Evolutionary conservation across 92 coral and sea anemone species (phyloP), one percentile per base, ranked within the genome.

Genomic region (Epizoanthus scotinus): DNA sequence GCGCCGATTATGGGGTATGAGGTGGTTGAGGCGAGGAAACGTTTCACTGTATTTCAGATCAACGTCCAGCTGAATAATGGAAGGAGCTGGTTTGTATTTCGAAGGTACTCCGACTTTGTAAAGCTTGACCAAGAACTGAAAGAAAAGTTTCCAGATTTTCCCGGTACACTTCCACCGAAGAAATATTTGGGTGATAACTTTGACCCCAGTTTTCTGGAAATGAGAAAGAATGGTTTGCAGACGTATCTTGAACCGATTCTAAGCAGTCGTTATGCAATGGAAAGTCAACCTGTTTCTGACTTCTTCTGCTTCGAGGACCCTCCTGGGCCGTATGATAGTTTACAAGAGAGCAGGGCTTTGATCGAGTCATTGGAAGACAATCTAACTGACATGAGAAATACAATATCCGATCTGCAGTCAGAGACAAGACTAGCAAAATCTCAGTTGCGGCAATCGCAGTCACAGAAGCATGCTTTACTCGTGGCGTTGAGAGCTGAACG

Each of bases 1-100:
- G 94, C 98, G 7, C 96, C 98, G 22, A 93, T 96, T 8, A 91
- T 91, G 14, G 98, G 98, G 2, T 92, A 93, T 73, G 99, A 96
- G 66, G 90, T 96, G 18, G 95, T 89, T 14, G 95, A 91, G 63
- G 93, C 99, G 3, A 85, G 99, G 49, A 93, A 91, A 56, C 88
- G 99, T 6, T 94, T 93, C 61, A 96, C 99, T 6, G 98, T 96
- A 10, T 96, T 87, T 58, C 91, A 96, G 84, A 91, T 96, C 31
- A 89, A 85, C 83, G 98, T 93, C 2, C 98, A 84, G 60, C 72
- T 84, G 54, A 89, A 79, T 57, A 84, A 88, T 47, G 95, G 89
- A 77, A 84, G 90, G 57, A 90, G 70, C 19, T 96, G 98, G 98
- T 92, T 91, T 70, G 92, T 96, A 25, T 91, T 91, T 75, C 96